Conservation (phyloP, 1,140 invertebrate genomes). For the Orius insidiosus region DNA sequence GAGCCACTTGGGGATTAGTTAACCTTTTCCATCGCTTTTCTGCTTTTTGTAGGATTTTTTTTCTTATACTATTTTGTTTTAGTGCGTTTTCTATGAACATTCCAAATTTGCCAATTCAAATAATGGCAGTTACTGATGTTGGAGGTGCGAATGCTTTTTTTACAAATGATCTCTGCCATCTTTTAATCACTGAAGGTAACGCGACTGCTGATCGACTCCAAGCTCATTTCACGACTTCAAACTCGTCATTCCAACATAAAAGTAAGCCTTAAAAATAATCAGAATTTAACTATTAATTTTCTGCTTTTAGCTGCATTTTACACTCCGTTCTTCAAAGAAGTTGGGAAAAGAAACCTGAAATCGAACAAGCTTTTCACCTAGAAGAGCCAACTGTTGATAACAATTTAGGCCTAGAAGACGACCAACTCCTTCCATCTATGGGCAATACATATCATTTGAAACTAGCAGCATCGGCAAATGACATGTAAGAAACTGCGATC, state of each 20-base stretch:
- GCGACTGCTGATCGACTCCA: slow-evolving; percentile 78
- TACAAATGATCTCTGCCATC: slow-evolving; percentile 71
- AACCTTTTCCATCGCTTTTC: not conserved
- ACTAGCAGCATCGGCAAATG: slow-evolving; percentile 17
- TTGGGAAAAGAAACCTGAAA: slow-evolving; percentile 92
- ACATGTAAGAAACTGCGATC: not conserved
- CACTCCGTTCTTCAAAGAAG: slow-evolving; percentile 88
- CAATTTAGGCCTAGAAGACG: slow-evolving; percentile 22
- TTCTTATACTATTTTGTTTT: slow-evolving; percentile 21
- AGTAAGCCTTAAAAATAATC: slow-evolving; percentile 41
- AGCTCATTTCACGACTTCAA: slow-evolving; percentile 80
- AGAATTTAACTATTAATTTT: not conserved
- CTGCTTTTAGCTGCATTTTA: slow-evolving; percentile 69
- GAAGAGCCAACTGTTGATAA: slow-evolving; percentile 45
- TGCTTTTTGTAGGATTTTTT: not conserved
- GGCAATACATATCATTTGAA: slow-evolving; percentile 28
- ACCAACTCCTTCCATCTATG: slow-evolving; percentile 37
- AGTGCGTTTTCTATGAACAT: slow-evolving; percentile 90
- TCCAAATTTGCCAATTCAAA: slow-evolving; percentile 85
- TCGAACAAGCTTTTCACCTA: slow-evolving; percentile 81
- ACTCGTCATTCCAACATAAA: slow-evolving; percentile 63
- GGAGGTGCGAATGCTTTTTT: slow-evolving; percentile 77
- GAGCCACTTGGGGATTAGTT: too few species aligned
- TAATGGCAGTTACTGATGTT: slow-evolving; percentile 80
- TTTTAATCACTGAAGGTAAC: slow-evolving; percentile 83